Base-by-base conservation (phyloP, 2,113 vertebrate species). In the Pelecanoides urinatrix region DNA sequence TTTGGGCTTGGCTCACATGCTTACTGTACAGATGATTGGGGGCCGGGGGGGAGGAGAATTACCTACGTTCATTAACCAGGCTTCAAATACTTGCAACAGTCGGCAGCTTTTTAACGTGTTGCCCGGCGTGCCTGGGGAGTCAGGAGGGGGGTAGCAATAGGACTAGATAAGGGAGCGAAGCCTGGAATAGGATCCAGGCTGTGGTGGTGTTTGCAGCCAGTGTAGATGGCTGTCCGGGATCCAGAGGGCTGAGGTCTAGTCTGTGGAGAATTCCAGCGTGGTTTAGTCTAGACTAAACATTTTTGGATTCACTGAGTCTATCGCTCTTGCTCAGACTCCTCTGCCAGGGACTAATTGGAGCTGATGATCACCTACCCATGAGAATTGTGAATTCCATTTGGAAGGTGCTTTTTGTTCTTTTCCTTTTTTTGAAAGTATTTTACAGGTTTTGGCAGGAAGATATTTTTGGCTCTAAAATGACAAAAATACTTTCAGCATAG, bases 311-410 rank as follows among this genome's bases (percentile, higher is more conserved):
- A 58, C 82, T 9, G 7, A 95, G 85, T 74, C 79, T 75, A 68
- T 94, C 32, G 1, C 67, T 97, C 68, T 71, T 61, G 81, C 92
- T 95, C 70, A 52, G 90, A 36, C 50, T 80, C 82, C 91, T 66
- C 67, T 98, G 97, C 96, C 97, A 98, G 94, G 36, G 92, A 23
- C 96, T 98, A 98, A 98, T 96, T 97, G 91, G 91, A 97, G 92
- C 81, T 90, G 96, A 89, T 96, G 92, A 96, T 94, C 18, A 49
- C 86, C 92, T 96, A 86, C 92, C 88, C 89, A 74, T 20, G 92
- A 92, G 97, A 91, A 77, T 79, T 96, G 88, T 85, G 92, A 97
- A 97, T 96, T 97, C 95, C 97, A 89, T 96, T 96, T 96, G 40
- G 6, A 96, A 98, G 91, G 92, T 94, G 92, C 3, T 50, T 74